Base-by-base conservation (phyloP, 2,888 invertebrate species). In the Phorcus lineatus region DNA sequence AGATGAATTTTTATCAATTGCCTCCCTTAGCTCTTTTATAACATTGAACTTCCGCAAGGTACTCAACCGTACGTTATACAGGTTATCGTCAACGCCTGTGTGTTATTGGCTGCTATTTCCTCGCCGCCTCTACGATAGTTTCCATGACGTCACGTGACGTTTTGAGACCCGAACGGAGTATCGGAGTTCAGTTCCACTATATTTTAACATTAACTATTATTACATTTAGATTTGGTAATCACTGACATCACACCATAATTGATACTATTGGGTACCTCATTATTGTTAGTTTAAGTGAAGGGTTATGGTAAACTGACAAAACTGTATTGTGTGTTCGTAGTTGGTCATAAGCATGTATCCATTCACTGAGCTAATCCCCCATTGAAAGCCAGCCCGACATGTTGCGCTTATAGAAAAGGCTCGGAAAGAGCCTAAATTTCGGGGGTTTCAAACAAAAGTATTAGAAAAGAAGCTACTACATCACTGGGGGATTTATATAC, bases 331-430 rank as follows among this genome's bases (percentile, higher is more conserved):
- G 3, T 74, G 28, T 36, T 22, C 76, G 36, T 28, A 36, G 24
- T 53, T 76, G 54, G 55, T n/a, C 55, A 28, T 11, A 28, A 55
- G 70, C 70, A 70, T 70, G 70, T 70, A 70, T 36, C 70, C 70
- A 19, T 70, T n/a, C 70, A 70, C 31, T 70, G 36, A 85, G 88
- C 87, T 88, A 87, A 88, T 90, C 88, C 88, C 88, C 88, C 87
- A 83, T 80, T 75, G 84, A 83, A 83, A 82, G 84, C 83, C 84
- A 85, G 85, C 83, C 85, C 83, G 86, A 87, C 86, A 86, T 89
- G 87, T 88, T 86, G 87, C 84, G 86, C 85, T 85, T 85, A 83
- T 87, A 88, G 87, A 86, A 82, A 88, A 88, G 91, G 91, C 90
- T 90, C 87, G 75, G 79, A 79, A 82, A 77, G 87, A 88, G 89